These are phyloP conservation scores for Drosophila santomea DNA, from an alignment of 1,140 invertebrate species.

Conservation along the genomic window DNA sequence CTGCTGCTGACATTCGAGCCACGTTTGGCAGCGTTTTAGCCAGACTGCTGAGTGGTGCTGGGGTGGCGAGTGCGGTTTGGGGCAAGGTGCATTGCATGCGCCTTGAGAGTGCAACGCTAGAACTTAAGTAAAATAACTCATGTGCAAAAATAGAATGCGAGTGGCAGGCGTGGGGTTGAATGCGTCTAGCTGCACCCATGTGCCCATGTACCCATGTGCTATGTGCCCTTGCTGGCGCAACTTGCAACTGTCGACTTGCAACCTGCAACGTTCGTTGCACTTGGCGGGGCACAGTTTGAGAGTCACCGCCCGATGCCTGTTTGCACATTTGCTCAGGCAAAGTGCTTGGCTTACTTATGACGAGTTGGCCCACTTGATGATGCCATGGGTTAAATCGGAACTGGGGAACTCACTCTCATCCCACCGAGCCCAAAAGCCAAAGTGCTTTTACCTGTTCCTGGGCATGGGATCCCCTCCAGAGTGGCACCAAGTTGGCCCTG, in stretches of 20 bases:
- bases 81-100: slow-evolving; percentile 76
- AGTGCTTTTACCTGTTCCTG: slow-evolving; percentile 46
- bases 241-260: slow-evolving; percentile 22
- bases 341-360: slow-evolving; percentile 80
- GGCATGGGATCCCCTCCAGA: slow-evolving; percentile 9
- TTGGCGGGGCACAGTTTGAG: slow-evolving; percentile 74
- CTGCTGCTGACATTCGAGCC: slow-evolving; percentile 74
- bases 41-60: slow-evolving; percentile 28
- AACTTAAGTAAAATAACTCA: slow-evolving; percentile 82
- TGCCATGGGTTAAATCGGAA: slow-evolving; percentile 26
- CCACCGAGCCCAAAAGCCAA: slow-evolving; percentile 22
- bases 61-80: not conserved
- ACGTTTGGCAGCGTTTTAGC: slow-evolving; percentile 75
- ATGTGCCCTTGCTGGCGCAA: slow-evolving; percentile 64
- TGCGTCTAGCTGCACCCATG: slow-evolving; percentile 59
- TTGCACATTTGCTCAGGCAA: slow-evolving; percentile 70
- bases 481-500: slow-evolving; percentile 55
- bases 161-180: slow-evolving; percentile 39
- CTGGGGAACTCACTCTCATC: slow-evolving; percentile 4
- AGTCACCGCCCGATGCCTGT: slow-evolving; percentile 54
- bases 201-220: slow-evolving; percentile 34
- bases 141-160: slow-evolving; percentile 72
- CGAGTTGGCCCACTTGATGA: slow-evolving; percentile 75
- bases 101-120: slow-evolving; percentile 78
- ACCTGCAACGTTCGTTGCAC: slow-evolving; percentile 78